Percentiles rank a stretch among this genome's conserved stretches.
Conservation (phyloP, 2,797 vertebrate genomes). For the Coracias cyanogaster region DNA sequence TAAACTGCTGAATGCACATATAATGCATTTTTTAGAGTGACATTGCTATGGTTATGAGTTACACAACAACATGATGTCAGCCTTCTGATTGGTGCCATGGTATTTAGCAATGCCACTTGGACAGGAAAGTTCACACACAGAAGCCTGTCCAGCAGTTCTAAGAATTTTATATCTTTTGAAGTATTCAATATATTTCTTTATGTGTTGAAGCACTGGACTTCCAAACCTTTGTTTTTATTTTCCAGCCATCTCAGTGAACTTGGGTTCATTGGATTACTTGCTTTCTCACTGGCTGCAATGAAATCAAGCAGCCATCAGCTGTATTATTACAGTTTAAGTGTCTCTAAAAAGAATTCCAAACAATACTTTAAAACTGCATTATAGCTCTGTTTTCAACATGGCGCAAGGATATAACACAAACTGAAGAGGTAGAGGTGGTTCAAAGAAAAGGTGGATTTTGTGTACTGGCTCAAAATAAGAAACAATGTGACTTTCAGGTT, state of each 20-base stretch:
- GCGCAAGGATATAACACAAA: background rate
- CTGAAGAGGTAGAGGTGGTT: background rate
- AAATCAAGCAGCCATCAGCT: slow-evolving; percentile 19
- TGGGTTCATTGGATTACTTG: slow-evolving; percentile 61
- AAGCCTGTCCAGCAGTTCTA: slow-evolving; percentile 78
- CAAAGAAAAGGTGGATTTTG: background rate
- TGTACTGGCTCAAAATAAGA: background rate
- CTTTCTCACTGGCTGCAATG: slow-evolving; percentile 50
- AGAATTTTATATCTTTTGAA: slow-evolving; percentile 80
- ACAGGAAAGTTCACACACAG: slow-evolving; percentile 69
- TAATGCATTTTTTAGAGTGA: slow-evolving; percentile 57
- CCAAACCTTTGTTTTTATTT: slow-evolving; percentile 68
- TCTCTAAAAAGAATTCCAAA: background rate
- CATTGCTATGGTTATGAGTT: slow-evolving; percentile 69
- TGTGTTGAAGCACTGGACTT: slow-evolving; percentile 51
- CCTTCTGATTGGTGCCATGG: slow-evolving; percentile 60
- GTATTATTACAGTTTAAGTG: background rate
- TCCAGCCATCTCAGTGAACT: slow-evolving; percentile 74
- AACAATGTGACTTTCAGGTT: background rate
- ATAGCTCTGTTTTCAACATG: background rate
- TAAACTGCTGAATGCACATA: slow-evolving; percentile 44
- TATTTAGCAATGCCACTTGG: slow-evolving; percentile 80
- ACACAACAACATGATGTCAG: slow-evolving; percentile 77
- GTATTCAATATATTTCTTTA: slow-evolving; percentile 74
- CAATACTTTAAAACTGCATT: background rate